phyloP scores from a whole-genome alignment of 2,888 invertebrate species.

The Capitulum mitella region DNA sequence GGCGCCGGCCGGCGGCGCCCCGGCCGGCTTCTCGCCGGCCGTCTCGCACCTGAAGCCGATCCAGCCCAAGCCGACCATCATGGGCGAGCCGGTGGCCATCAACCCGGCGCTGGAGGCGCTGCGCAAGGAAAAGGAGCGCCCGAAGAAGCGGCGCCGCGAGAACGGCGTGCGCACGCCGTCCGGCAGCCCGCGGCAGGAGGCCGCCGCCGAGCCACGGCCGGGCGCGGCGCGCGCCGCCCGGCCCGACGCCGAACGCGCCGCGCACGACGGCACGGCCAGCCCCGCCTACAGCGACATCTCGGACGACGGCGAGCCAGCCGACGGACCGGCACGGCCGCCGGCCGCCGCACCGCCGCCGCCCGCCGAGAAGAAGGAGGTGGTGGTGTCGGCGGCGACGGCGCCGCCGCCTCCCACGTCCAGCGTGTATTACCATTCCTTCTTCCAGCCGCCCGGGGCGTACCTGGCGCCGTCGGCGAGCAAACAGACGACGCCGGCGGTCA shows the following conservation, averaged over 20 bases:
- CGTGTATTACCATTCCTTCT: constrained; percentile 7
- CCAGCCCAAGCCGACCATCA: constrained; percentile 44
- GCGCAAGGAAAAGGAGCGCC: constrained; percentile 43
- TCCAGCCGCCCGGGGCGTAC: not conserved
- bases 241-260: constrained; percentile 40
- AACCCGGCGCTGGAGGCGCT: constrained; percentile 41
- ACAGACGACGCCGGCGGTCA: not conserved
- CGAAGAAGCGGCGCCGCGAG: constrained; percentile 50
- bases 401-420: not conserved
- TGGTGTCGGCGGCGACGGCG: not conserved
- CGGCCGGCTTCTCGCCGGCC: not conserved
- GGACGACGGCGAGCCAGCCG: constrained; percentile 61
- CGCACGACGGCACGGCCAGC: constrained; percentile 70
- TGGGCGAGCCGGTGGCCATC: constrained; percentile 42
- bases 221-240: not conserved
- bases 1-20: not conserved
- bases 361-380: constrained; percentile 36
- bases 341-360: constrained; percentile 51
- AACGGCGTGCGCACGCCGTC: constrained; percentile 57
- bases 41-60: constrained; percentile 32
- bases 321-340: constrained; percentile 55
- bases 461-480: not conserved
- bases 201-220: constrained; percentile 58
- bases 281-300: constrained; percentile 97
- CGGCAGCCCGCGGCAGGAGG: constrained; percentile 49